Evolutionary conservation across 2,888 invertebrate species (phyloP).

Genomic region (Orthosia gracilis): DNA sequence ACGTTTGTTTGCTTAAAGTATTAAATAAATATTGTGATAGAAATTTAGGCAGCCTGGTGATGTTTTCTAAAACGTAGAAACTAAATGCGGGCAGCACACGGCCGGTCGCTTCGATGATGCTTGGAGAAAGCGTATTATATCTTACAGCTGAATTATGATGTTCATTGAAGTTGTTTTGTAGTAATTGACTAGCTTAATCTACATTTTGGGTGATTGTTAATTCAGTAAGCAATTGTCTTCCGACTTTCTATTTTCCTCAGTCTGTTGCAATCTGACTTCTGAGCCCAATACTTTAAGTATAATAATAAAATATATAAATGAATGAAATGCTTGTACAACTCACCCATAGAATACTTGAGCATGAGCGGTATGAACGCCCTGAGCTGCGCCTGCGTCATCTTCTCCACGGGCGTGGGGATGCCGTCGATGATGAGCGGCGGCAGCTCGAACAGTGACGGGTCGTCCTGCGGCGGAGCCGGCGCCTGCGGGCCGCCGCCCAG

Average conservation of each 20-base stretch:
- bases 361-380: conserved; percentile 99
- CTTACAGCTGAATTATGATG: too few relatives aligned
- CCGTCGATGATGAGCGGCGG: conserved; percentile 99
- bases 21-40: too few relatives aligned
- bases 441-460: conserved; percentile 98
- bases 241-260: not conserved
- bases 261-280: not conserved
- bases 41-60: not conserved
- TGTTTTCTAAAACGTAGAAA: not conserved
- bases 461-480: conserved; percentile 93
- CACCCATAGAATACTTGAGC: conserved; percentile 98
- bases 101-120: not conserved
- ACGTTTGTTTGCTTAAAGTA: too few relatives aligned
- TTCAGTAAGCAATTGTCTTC: not conserved
- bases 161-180: too few relatives aligned
- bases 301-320: not conserved
- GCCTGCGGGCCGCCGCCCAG: conserved; percentile 87
- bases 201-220: not conserved
- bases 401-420: conserved; percentile 99
- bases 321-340: conserved; percentile 59
- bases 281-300: not conserved
- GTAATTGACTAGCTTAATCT: too few relatives aligned
- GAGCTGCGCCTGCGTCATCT: conserved; percentile 99
- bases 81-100: not conserved
- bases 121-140: not conserved